Evolutionary conservation across 2,888 invertebrate species (phyloP).

Genomic region (Ctena decussata): DNA sequence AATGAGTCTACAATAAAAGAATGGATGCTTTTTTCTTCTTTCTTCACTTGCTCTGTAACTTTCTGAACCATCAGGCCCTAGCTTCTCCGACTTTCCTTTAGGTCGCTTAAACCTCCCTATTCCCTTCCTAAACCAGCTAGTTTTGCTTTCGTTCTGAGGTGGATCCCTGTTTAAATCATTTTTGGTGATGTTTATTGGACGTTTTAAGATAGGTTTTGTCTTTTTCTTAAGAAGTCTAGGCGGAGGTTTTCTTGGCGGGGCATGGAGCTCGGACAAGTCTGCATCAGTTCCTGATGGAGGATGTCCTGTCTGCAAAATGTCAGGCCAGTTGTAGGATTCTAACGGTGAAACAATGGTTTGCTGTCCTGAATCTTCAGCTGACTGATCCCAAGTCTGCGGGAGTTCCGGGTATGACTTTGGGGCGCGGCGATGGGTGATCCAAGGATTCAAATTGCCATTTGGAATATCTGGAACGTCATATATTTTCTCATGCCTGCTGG

Average conservation of each 20-base stretch:
- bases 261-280: not conserved
- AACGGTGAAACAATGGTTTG: not conserved
- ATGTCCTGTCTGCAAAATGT: not conserved
- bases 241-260: not conserved
- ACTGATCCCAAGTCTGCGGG: not conserved
- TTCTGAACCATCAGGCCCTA: not conserved
- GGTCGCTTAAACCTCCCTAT: not conserved
- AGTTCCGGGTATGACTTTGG: not conserved
- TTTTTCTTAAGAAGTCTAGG: not conserved
- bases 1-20: slow-evolving; percentile 51
- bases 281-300: not conserved
- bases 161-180: not conserved
- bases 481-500: not conserved
- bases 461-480: not conserved
- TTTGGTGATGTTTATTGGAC: not conserved
- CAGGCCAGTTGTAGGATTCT: not conserved
- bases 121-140: not conserved
- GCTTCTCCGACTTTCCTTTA: not conserved
- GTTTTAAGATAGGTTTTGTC: not conserved
- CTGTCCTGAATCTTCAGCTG: not conserved
- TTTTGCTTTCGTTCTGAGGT: not conserved
- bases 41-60: not conserved
- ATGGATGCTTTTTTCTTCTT: slow-evolving; percentile 8
- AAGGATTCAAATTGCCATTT: not conserved
- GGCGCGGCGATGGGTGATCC: not conserved